Evolutionary conservation across 1,140 invertebrate species (phyloP).

Genomic region (Drosophila leontia): DNA sequence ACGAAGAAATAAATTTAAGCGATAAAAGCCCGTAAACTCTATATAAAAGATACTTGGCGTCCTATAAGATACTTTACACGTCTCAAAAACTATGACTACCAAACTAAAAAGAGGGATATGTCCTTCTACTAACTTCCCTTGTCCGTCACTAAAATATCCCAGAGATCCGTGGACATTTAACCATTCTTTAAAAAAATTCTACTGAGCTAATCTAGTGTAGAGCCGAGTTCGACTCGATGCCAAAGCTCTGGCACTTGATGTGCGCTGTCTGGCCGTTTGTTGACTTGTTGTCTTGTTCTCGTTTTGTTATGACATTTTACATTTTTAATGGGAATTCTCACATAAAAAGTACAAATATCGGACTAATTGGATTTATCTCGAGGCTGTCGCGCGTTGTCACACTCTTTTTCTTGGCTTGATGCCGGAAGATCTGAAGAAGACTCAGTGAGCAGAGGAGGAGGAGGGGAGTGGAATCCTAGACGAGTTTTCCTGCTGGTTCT

Average conservation of each 20-base stretch:
- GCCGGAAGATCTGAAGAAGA: constrained; percentile 74
- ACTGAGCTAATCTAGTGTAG: constrained; percentile 26
- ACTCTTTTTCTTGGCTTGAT: constrained; percentile 68
- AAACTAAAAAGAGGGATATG: neutral
- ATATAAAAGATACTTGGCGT: neutral
- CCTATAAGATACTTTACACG: neutral
- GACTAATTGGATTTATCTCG: constrained; percentile 85
- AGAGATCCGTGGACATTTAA: neutral
- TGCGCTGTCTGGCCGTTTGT: constrained; percentile 45
- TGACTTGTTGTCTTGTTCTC: constrained; percentile 80
- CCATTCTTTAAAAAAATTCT: neutral
- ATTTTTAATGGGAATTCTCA: constrained; percentile 85
- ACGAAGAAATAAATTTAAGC: too few relatives aligned
- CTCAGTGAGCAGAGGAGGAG: neutral
- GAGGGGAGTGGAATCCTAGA: constrained; percentile 35
- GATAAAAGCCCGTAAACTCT: neutral
- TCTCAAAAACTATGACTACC: neutral
- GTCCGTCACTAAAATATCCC: neutral
- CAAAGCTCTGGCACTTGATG: constrained; percentile 13
- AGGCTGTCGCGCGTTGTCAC: constrained; percentile 82
- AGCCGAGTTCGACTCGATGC: constrained; percentile 21
- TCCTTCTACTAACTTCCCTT: neutral
- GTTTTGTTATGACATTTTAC: constrained; percentile 83
- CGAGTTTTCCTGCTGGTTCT: constrained; percentile 41
- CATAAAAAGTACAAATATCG: constrained; percentile 85